Evolutionary conservation across 2,113 vertebrate species (phyloP), one percentile per base, ranked within the genome.

Genomic region (Agelaius tricolor): DNA sequence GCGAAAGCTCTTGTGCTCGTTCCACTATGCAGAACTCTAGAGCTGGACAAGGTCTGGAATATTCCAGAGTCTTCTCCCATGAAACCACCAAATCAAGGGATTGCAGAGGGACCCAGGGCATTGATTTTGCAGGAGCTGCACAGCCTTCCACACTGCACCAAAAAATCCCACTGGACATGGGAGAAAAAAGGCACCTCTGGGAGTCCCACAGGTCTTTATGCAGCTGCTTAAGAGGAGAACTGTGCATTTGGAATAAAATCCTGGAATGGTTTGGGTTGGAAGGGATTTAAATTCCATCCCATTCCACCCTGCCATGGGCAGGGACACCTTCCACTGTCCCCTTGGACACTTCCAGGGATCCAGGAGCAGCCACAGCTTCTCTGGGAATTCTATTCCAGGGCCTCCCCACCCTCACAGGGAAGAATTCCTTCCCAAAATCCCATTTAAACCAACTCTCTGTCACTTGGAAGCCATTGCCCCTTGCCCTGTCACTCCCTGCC

Each of bases 321-420:
- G 39, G 24, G 54, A 47, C n/a, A 18, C 3, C 5, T 76, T 0
- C 13, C n/a, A 18, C n/a, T 18, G 0, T 33, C 11, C 44, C 30
- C 71, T 35, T 15, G 47, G 55, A 3, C 41, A 62, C 8, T 62
- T 0, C 47, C 47, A 82, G 54, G 33, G 87, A 75, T 68, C 20
- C 66, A 65, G 78, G n/a, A 11, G 11, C 39, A 89, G 33, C 46
- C 28, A n/a, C 33, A 68, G n/a, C 55, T 5, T 0, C 28, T 26
- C 62, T 47, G 54, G 24, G 6, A 8, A 83, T 8, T 11, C 30
- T 10, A 6, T 13, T 5, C 39, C 69, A 44, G 59, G 3, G 1
- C 13, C 27, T 58, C 8, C 12, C 31, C 51, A 61, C 28, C 20
- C 39, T 82, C 30, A 3, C n/a, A 62, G 47, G 4, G 8, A 49